phyloP scores from a whole-genome alignment of 37 sponge, comb jelly and placozoan genomes.

The Aplysina aerophoba region DNA sequence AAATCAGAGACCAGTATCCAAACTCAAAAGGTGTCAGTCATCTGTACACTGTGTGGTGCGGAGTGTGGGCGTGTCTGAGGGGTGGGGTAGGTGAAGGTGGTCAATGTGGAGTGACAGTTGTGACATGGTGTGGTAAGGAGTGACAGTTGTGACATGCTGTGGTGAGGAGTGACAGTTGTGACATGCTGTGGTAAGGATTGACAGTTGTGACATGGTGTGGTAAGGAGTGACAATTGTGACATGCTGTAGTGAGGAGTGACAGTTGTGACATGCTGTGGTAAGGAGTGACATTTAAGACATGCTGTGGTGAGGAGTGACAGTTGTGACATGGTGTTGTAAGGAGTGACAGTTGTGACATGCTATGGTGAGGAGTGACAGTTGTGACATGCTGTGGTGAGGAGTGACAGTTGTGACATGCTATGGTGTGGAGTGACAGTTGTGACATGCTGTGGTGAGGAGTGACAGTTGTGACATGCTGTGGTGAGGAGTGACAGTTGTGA shows the following conservation, averaged over 20 bases:
- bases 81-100: not conserved
- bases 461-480: too few species aligned
- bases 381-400: not conserved
- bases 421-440: not conserved
- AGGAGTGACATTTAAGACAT: too few species aligned
- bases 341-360: too few species aligned
- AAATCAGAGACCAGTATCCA: not conserved
- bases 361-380: not conserved
- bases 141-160: too few species aligned
- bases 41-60: too few species aligned
- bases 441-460: not conserved
- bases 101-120: not conserved
- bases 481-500: not conserved
- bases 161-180: too few species aligned
- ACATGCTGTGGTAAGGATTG: not conserved
- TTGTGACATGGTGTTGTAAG: not conserved
- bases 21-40: not conserved
- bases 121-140: not conserved
- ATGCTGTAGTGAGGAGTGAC: not conserved
- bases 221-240: too few species aligned
- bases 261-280: not conserved
- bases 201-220: not conserved
- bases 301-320: not conserved
- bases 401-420: too few species aligned
- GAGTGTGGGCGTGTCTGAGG: too few species aligned